These are phyloP conservation scores for Ceratosolen fusciceps DNA, from an alignment of 1,140 invertebrate species.

Conservation along the genomic window DNA sequence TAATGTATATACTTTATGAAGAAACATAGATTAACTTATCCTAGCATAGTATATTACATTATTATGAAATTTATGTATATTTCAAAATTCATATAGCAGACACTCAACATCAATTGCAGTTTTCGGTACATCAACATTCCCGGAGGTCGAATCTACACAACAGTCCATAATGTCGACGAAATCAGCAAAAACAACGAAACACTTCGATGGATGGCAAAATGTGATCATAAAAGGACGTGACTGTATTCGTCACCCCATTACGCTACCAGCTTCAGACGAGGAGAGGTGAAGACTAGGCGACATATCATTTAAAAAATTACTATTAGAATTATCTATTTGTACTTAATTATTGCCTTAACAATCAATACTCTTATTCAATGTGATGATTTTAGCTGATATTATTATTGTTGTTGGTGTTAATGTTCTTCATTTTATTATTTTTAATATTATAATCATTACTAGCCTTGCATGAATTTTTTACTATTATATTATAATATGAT, in stretches of 20 bases:
- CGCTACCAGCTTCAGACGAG: slow-evolving; percentile 67
- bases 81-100: no score
- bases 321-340: background rate
- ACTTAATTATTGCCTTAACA: background rate
- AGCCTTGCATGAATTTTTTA: background rate
- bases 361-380: background rate
- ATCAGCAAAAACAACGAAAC: slow-evolving; percentile 58
- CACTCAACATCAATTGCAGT: background rate
- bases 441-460: background rate
- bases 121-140: background rate
- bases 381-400: background rate
- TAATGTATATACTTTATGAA: no score
- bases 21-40: no score
- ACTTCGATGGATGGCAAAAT: slow-evolving; percentile 64
- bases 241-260: slow-evolving; percentile 66
- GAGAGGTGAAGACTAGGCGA: slow-evolving; percentile 61
- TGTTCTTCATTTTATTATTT: no score
- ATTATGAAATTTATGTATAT: no score
- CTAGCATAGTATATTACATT: no score
- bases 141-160: slow-evolving; percentile 6
- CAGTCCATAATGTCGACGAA: slow-evolving; percentile 49
- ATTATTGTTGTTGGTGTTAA: background rate
- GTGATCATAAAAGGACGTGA: slow-evolving; percentile 62
- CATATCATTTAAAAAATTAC: background rate
- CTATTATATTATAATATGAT: background rate